These are phyloP conservation scores for Drosophila bocki DNA, from an alignment of 1,140 invertebrate genomes.

Conservation along the genomic window DNA sequence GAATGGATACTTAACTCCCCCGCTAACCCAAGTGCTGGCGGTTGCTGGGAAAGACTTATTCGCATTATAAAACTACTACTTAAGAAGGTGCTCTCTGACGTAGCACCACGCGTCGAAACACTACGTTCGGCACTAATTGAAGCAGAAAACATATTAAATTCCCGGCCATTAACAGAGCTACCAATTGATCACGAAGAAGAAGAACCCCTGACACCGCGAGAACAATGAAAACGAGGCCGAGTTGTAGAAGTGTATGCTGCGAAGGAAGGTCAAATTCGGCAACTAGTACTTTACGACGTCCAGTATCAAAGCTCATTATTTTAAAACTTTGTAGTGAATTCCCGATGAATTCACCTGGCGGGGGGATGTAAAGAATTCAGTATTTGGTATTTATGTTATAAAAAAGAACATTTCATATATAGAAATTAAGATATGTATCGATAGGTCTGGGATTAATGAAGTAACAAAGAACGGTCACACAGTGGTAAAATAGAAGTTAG, in stretches of 20 bases:
- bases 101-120: not conserved
- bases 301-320: too few species aligned
- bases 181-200: conserved; percentile 2
- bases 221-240: too few species aligned
- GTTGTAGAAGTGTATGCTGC: too few species aligned
- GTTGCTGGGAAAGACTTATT: conserved; percentile 9
- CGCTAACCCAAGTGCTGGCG: not conserved
- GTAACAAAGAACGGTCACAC: too few species aligned
- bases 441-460: too few species aligned
- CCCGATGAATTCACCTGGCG: not conserved
- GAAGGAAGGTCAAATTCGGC: not conserved
- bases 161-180: conserved; percentile 1
- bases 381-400: too few species aligned
- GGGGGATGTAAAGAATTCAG: not conserved
- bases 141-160: conserved; percentile 17
- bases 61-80: not conserved
- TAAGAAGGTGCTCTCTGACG: not conserved
- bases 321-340: too few species aligned
- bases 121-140: conserved; percentile 9
- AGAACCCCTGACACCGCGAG: conserved; percentile 2
- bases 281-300: not conserved
- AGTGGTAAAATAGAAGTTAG: too few species aligned
- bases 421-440: too few species aligned
- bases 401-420: too few species aligned
- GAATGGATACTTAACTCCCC: not conserved